Evolutionary conservation across 2,797 vertebrate genomes (phyloP), one percentile per base, ranked within the genome.

Genomic region (Rhadinocentrus ornatus): DNA sequence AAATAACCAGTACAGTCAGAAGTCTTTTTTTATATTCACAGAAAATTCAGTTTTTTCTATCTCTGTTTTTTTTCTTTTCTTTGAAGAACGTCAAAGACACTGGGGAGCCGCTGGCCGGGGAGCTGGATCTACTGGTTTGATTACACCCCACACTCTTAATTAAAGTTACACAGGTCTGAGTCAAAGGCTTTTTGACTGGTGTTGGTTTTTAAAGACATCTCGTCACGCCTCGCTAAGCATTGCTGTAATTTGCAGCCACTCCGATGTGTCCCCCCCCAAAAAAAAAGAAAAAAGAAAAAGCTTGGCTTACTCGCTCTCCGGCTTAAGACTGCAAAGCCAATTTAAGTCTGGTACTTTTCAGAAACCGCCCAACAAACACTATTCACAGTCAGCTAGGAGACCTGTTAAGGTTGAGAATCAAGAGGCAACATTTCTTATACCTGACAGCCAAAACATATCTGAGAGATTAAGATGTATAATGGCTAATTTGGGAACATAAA

Each of bases 151-250:
- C 87, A 80, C 82, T 88, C 89, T 91, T 93, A 93, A 91, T 92
- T 93, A 92, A 92, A 92, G 89, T 85, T 86, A 89, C 86, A 86
- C 88, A 90, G 88, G 86, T 91, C 87, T 84, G 84, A 91, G 86
- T 90, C 87, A 89, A 89, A 92, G 88, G 88, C 86, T 86, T 90
- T 92, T 89, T 86, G 86, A 91, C 89, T 89, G 84, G 75, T 90
- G 87, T 90, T 90, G 88, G 75, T 91, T 91, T 91, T 90, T 88
- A 88, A 91, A 93, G 89, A 92, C 88, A 88, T 86, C 92, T 93
- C 85, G 86, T 91, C 91, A 91, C 69, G 83, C 82, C 85, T 91
- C 79, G 71, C 85, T 88, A 82, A 89, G 91, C 91, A 90, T 87
- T 86, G 88, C 89, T 84, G 87, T 89, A 92, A 93, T 92, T 93